phyloP scores from a whole-genome alignment of 2,113 vertebrate species.

The Plecotus auritus region DNA sequence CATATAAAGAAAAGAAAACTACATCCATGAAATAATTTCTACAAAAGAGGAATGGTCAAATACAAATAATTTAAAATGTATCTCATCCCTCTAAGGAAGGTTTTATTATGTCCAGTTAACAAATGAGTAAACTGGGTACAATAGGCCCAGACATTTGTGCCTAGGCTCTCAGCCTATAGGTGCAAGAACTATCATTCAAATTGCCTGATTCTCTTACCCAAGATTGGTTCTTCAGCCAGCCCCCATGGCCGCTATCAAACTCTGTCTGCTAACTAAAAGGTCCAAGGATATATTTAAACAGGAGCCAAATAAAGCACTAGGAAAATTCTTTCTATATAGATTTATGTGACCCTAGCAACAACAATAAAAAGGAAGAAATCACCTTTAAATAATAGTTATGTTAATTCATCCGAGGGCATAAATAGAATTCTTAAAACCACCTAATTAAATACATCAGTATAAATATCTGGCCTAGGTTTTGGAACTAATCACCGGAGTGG shows the following conservation, averaged over 20 bases:
- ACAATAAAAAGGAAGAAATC: background rate
- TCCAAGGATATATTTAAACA: background rate
- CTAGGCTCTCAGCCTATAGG: no score
- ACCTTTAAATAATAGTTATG: conserved; percentile 30
- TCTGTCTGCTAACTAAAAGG: background rate
- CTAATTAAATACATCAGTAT: conserved; percentile 40
- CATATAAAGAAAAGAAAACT: background rate
- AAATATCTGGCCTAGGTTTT: conserved; percentile 4
- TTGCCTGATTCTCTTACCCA: background rate
- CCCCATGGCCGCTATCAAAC: background rate
- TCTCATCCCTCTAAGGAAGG: background rate
- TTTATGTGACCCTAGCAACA: background rate
- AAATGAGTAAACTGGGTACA: background rate
- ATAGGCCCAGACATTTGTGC: background rate
- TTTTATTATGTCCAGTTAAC: background rate
- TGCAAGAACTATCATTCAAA: background rate
- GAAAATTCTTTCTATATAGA: background rate
- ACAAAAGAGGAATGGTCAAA: background rate
- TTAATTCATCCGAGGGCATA: conserved; percentile 10
- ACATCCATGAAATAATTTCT: background rate
- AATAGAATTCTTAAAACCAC: conserved; percentile 41
- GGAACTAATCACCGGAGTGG: background rate
- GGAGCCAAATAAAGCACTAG: background rate
- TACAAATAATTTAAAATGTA: background rate
- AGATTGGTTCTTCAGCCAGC: background rate